Evolutionary conservation across 2,113 vertebrate genomes (phyloP), one percentile per base, ranked within the genome.

Genomic region (Mastomys coucha): DNA sequence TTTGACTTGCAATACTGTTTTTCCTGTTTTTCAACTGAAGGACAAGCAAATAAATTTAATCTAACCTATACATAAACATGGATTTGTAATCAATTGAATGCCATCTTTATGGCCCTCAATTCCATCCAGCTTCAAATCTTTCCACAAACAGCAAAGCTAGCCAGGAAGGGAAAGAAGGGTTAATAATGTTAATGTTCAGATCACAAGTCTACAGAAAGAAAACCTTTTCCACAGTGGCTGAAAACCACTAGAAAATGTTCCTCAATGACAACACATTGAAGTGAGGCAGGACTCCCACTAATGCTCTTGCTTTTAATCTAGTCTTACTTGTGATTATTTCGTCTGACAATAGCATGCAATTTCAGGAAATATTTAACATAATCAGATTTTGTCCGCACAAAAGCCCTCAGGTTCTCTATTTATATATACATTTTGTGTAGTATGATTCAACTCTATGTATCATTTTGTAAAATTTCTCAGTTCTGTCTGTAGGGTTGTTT

Each of bases 121-220:
- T 91, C 91, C 13, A 93, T 8, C 14, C 26, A 96, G 58, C 53
- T 76, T 92, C 72, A 94, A 90, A 67, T 78, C 36, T 65, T 84
- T 96, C 76, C 31, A 76, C 45, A 93, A 97, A 31, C 70, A 95
- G 86, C 73, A 95, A 96, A 95, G 72, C 76, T 96, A 86, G 97
- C 72, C 45, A 31, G 20, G 51, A 88, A 96, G 39, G 36, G 70
- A 67, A 92, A 90, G 45, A 95, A 93, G 87, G 67, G 10, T 51
- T 56, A 84, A 93, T 78, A 91, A 96, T 56, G 24, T 69, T 60
- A 60, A 87, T 2, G 10, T 97, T 91, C n/a, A 84, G n/a, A 63
- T 97, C 49, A 69, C 60, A 96, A 86, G 49, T 91, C 73, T 20
- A 78, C n/a, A 96, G n/a, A 92, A 95, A 95, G 16, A 96, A 82